Percentiles rank a stretch among this genome's conserved stretches.
phyloP scores from a whole-genome alignment of 2,888 invertebrate genomes.

The Willowsia nigromaculata region DNA sequence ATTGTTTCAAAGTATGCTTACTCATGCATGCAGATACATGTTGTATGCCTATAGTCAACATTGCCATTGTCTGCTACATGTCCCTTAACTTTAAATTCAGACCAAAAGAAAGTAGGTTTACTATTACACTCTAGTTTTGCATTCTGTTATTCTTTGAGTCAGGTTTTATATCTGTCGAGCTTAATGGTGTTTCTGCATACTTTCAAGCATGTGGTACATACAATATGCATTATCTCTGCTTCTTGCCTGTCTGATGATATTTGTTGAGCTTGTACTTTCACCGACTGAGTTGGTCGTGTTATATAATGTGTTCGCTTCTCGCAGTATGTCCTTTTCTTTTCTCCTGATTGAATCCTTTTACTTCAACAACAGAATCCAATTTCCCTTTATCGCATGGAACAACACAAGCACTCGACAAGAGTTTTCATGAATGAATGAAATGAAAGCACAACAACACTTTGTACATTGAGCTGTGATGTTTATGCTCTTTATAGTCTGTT shows the following conservation, averaged over 20 bases:
- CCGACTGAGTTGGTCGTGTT: neutral
- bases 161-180: neutral
- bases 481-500: neutral
- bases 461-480: neutral
- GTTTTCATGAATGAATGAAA: conserved; percentile 66
- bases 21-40: too few relatives aligned
- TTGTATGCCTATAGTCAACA: too few relatives aligned
- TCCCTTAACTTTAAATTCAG: too few relatives aligned
- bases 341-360: conserved; percentile 65
- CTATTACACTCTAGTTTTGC: neutral
- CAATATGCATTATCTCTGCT: neutral
- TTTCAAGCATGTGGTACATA: neutral
- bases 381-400: conserved; percentile 66
- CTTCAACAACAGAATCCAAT: conserved; percentile 62
- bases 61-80: too few relatives aligned
- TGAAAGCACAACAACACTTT: conserved; percentile 45
- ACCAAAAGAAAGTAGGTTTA: too few relatives aligned
- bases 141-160: neutral
- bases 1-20: too few relatives aligned
- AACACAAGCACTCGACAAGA: conserved; percentile 37
- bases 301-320: neutral
- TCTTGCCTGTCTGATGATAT: conserved; percentile 28
- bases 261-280: neutral
- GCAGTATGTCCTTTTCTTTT: conserved; percentile 12
- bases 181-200: neutral